Percentiles rank a stretch among this genome's conserved stretches.
phyloP scores from a whole-genome alignment of 2,888 invertebrate species.

The Pollenia angustigena region DNA sequence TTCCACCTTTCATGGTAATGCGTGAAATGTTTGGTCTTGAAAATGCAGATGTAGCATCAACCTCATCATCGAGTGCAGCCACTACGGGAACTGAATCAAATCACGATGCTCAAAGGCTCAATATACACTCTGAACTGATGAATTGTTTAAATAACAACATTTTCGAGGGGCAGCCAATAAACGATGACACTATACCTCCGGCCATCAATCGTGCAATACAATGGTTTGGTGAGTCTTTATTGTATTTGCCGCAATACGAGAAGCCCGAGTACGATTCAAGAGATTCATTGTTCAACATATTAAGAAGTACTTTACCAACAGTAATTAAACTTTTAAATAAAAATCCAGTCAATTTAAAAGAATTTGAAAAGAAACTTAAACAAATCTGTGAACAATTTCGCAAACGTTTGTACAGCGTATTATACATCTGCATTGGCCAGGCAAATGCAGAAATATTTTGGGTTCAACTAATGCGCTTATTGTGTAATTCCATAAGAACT shows the following conservation, averaged over 20 bases:
- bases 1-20: background rate
- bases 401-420: slow-evolving; percentile 81
- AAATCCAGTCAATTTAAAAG: slow-evolving; percentile 73
- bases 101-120: slow-evolving; percentile 72
- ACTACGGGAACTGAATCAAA: background rate
- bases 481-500: slow-evolving; percentile 76
- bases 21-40: slow-evolving; percentile 8
- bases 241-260: slow-evolving; percentile 82
- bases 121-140: slow-evolving; percentile 79
- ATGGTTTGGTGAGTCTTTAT: slow-evolving; percentile 79
- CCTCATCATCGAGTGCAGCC: slow-evolving; percentile 42
- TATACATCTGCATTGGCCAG: slow-evolving; percentile 81
- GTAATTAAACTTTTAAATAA: slow-evolving; percentile 79
- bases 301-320: slow-evolving; percentile 80
- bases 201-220: slow-evolving; percentile 80
- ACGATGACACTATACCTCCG: slow-evolving; percentile 78
- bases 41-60: slow-evolving; percentile 45
- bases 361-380: slow-evolving; percentile 81
- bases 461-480: slow-evolving; percentile 80
- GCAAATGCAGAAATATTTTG: slow-evolving; percentile 82
- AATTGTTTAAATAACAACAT: slow-evolving; percentile 79
- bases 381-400: slow-evolving; percentile 80
- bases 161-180: slow-evolving; percentile 80
- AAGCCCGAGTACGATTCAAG: slow-evolving; percentile 81
- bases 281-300: slow-evolving; percentile 81